Base-by-base conservation (phyloP, 1,140 invertebrate species). In the Choristoneura fumiferana region DNA sequence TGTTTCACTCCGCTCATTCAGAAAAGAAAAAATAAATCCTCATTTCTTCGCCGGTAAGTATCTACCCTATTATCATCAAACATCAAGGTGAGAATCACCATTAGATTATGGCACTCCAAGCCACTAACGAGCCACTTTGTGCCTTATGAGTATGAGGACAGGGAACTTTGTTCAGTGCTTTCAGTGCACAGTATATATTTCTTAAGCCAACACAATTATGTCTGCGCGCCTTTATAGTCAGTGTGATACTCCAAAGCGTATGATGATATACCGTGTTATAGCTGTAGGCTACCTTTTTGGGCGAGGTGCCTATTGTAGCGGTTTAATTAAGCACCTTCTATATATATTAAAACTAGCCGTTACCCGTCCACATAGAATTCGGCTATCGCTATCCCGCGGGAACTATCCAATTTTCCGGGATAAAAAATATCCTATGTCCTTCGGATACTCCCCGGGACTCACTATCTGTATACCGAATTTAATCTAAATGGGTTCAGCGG, bases 251-350 rank as follows among this genome's bases (percentile, higher is more conserved):
- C n/a, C 43, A 12, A 29, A 33, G n/a, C 8, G 57, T 60, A 67
- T 58, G 65, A 60, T 66, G 22, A 57, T 62, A 62, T 66, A 60
- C 60, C 57, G 57, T 63, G 57, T 63, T 60, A 67, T 63, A 57
- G 60, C 54, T 57, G 36, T 60, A 45, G 60, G 60, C 54, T 60
- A 63, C 54, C 60, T 60, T 52, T 9, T 37, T 14, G 14, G 58
- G 29, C 40, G 40, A 13, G 56, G 52, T 35, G 22, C 1, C 38
- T 45, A 12, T 57, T 12, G 9, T 4, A 60, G 55, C 54, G 40
- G 34, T 29, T 29, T n/a, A n/a, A n/a, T n/a, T n/a, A n/a, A n/a
- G n/a, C n/a, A n/a, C n/a, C n/a, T n/a, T n/a, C n/a, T n/a, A n/a
- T n/a, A n/a, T n/a, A n/a, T n/a, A n/a, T n/a, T n/a, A n/a, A n/a